Conservation (phyloP, 2,113 vertebrate genomes). For the Acanthisitta chloris region DNA sequence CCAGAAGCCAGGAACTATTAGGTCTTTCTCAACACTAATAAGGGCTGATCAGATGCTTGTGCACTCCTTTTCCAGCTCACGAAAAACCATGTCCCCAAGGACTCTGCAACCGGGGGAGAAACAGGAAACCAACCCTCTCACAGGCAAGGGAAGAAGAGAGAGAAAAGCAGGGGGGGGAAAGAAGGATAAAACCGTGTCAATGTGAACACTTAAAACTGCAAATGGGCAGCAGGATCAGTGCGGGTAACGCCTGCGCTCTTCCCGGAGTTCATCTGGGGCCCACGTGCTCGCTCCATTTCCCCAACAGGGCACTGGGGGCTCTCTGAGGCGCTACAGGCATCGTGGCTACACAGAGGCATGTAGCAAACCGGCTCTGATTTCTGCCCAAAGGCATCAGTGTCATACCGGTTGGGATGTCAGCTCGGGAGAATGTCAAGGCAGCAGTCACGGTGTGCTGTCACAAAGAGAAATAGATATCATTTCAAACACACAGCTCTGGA, state of each 20-base stretch:
- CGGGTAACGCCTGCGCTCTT: neutral
- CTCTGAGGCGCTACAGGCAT: conserved; percentile 13
- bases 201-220: neutral
- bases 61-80: conserved; percentile 1
- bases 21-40: conserved; percentile 53
- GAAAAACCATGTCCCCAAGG: conserved; percentile 18
- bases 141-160: neutral
- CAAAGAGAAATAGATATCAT: conserved; percentile 92
- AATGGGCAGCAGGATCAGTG: neutral
- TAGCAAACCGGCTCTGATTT: conserved; percentile 89
- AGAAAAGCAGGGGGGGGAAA: neutral
- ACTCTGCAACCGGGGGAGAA: conserved; percentile 26
- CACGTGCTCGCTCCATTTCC: conserved; percentile 34
- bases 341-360: neutral
- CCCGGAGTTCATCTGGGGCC: conserved; percentile 71
- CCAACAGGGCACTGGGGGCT: conserved; percentile 54
- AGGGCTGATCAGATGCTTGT: conserved; percentile 22
- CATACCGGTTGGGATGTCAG: conserved; percentile 81
- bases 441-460: conserved; percentile 82
- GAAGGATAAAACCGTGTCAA: neutral
- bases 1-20: conserved; percentile 57
- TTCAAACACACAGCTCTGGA: conserved; percentile 72
- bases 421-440: conserved; percentile 77
- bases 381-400: conserved; percentile 88
- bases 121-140: neutral